Evolutionary conservation across 2,888 invertebrate genomes (phyloP), one percentile per base, ranked within the genome.

Genomic region (Stomorhina lunata): DNA sequence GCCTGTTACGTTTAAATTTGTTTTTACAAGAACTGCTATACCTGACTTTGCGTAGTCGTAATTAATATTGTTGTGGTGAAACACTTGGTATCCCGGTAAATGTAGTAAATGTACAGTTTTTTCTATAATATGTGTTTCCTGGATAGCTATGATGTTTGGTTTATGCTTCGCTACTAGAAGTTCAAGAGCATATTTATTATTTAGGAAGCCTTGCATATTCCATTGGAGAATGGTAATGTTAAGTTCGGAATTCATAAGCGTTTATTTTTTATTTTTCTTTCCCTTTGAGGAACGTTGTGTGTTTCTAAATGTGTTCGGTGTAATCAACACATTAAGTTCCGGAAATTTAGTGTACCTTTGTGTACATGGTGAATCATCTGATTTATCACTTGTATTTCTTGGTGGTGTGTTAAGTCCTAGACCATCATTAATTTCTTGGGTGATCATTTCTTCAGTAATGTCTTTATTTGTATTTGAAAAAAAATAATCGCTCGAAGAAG

Each of bases 41-140:
- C 50, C 50, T 5, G 37, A 12, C 55, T 69, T 69, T 5, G 68
- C 55, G 40, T 69, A 55, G 20, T 37, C 40, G 17, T 43, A 61
- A 7, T 61, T 27, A 12, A 17, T 10, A 1, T 69, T 55, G 7
- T 75, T 57, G 15, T 65, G 65, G 3, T 65, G 55, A 43, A 55
- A 75, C 2, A 55, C 17, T 45, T 75, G 27, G 9, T 50, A 65
- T n/a, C 72, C 65, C 1, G 65, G 66, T 4, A 79, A 22, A 50
- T 79, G 53, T n/a, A 65, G 10, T 4, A 66, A 15, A 5, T 72
- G 27, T 10, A 7, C 3, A 25, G 55, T 79, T 34, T 72, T 79
- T 3, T 48, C 27, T 12, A 61, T 37, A 3, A 78, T 71, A 17
- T 78, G 57, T 1, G 71, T 61, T 25, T 76, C 66, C 43, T 76